phyloP scores from a whole-genome alignment of 53 echinoderm and acorn worm species.

The Astropecten irregularis region DNA sequence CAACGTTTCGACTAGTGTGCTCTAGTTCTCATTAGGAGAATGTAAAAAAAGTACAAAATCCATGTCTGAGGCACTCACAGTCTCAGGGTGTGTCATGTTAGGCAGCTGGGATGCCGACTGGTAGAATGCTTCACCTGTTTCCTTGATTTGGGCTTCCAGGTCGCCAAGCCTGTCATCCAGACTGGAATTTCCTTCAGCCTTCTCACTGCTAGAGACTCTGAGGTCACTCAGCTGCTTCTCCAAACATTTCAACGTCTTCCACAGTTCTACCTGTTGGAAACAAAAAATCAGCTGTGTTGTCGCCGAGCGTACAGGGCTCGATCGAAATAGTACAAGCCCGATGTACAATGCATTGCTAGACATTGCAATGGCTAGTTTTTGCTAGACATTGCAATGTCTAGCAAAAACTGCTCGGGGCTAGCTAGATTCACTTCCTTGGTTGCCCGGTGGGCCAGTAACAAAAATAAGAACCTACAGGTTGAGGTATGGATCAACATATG shows the following conservation, averaged over 20 bases:
- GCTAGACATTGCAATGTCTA: too few relatives aligned
- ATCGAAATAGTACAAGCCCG: neutral
- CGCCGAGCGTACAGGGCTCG: too few relatives aligned
- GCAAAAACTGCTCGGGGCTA: too few relatives aligned
- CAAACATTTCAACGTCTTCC: constrained; percentile 45
- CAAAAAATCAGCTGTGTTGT: neutral
- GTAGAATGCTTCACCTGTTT: constrained; percentile 65
- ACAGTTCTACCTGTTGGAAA: constrained; percentile 43
- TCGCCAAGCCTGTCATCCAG: neutral
- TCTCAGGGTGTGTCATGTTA: constrained; percentile 86
- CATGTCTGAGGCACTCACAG: constrained; percentile 57
- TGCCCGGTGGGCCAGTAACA: too few relatives aligned
- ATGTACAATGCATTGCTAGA: neutral
- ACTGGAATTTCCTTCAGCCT: neutral
- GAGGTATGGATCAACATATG: too few relatives aligned
- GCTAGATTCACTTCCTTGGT: too few relatives aligned
- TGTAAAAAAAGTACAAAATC: too few relatives aligned
- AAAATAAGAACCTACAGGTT: too few relatives aligned
- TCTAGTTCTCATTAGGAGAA: too few relatives aligned
- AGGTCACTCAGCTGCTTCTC: constrained; percentile 16
- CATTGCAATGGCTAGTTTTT: too few relatives aligned
- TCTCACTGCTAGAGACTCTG: neutral
- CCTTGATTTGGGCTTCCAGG: constrained; percentile 11
- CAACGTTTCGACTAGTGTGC: too few relatives aligned
- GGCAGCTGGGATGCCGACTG: constrained; percentile 75